Evolutionary conservation across 2,113 vertebrate genomes (phyloP).

Genomic region (Syrmaticus mikado): DNA sequence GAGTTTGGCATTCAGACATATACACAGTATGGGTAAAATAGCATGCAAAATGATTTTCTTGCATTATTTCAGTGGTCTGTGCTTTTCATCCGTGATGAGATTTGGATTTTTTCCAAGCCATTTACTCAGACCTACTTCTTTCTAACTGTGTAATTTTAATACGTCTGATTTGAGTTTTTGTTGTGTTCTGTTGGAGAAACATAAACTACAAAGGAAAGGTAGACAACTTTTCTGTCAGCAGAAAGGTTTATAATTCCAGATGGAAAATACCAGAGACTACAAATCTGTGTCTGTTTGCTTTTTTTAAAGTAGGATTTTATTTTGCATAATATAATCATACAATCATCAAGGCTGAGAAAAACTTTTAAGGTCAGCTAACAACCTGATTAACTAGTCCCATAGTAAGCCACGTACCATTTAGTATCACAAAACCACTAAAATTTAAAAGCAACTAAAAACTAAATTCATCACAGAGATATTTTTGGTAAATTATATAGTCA

Average conservation of each 20-base stretch:
- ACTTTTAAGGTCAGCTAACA: not conserved
- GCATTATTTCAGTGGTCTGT: slow-evolving; percentile 35
- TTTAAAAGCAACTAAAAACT: not conserved
- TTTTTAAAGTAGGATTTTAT: not conserved
- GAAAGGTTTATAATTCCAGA: not conserved
- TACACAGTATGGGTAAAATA: slow-evolving; percentile 17
- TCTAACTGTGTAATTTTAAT: slow-evolving; percentile 56
- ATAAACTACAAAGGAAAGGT: not conserved
- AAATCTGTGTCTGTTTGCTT: not conserved
- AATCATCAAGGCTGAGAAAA: not conserved
- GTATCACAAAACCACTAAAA: not conserved
- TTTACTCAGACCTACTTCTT: slow-evolving; percentile 68
- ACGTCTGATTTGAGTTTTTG: slow-evolving; percentile 39
- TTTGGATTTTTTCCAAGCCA: slow-evolving; percentile 69
- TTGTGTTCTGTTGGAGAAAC: not conserved
- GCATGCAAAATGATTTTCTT: slow-evolving; percentile 27
- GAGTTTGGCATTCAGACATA: slow-evolving; percentile 45
- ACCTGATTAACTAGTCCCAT: not conserved
- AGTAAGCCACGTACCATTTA: not conserved
- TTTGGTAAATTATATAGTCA: not conserved
- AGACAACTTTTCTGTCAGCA: not conserved
- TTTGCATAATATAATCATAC: not conserved
- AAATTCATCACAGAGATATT: not conserved
- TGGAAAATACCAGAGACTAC: not conserved
- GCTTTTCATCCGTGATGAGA: slow-evolving; percentile 47